A percentile compares a stretch with the other conserved stretches of the same genome.
These are phyloP conservation scores for Ptychodera flava DNA, from an alignment of 35 echinoderm and acorn worm genomes.

Conservation along the genomic window DNA sequence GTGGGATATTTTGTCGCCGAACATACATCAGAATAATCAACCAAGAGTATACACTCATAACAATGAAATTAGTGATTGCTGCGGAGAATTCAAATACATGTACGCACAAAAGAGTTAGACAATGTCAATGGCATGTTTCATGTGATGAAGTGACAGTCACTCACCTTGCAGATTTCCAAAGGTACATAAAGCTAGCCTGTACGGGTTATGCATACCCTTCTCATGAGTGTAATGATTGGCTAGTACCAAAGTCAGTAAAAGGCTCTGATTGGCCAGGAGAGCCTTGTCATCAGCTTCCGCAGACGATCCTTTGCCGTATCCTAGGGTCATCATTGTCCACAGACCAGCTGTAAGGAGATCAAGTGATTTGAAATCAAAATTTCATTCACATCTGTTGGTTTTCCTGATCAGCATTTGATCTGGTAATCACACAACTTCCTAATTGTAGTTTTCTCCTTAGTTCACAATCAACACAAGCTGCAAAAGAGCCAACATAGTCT, in stretches of 20 bases:
- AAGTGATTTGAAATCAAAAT: too few species aligned
- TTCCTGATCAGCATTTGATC: too few species aligned
- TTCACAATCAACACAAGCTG: background rate
- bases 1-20: too few species aligned
- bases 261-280: constrained; percentile 83
- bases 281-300: constrained; percentile 38
- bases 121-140: too few species aligned
- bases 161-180: constrained; percentile 99
- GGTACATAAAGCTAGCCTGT: constrained; percentile 64
- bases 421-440: too few species aligned
- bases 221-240: constrained; percentile 91
- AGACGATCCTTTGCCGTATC: constrained; percentile 36
- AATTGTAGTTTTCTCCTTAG: background rate
- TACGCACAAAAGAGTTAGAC: too few species aligned
- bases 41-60: too few species aligned
- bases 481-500: background rate
- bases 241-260: constrained; percentile 65
- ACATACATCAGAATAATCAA: too few species aligned
- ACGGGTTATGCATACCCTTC: constrained; percentile 78
- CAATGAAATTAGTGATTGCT: too few species aligned
- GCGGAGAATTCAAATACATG: too few species aligned
- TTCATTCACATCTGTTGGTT: too few species aligned
- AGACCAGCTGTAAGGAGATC: constrained; percentile 48
- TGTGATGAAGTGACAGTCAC: too few species aligned
- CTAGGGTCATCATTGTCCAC: constrained; percentile 88